These are phyloP conservation scores for Pagetopsis macropterus DNA, from an alignment of 2,797 vertebrate species.

Conservation along the genomic window DNA sequence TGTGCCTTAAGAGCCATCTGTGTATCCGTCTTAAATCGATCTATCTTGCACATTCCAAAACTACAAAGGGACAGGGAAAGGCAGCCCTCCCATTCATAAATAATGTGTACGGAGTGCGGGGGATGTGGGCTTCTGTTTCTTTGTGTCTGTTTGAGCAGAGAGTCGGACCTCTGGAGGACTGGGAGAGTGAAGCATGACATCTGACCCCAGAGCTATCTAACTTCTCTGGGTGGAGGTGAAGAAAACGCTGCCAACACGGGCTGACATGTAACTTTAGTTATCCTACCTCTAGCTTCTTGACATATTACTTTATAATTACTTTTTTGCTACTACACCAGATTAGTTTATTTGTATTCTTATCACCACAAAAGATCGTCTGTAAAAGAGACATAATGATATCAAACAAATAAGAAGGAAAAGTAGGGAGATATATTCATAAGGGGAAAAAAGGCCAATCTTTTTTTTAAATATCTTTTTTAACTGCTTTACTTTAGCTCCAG, in stretches of 20 bases:
- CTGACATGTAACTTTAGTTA: conserved; percentile 22
- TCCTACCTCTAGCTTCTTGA: not conserved
- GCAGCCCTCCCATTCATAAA: conserved; percentile 71
- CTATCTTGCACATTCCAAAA: conserved; percentile 67
- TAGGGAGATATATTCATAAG: not conserved
- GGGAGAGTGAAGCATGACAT: conserved; percentile 57
- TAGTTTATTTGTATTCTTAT: not conserved
- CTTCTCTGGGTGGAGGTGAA: conserved; percentile 28
- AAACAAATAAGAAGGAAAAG: not conserved
- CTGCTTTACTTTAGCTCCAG: not conserved
- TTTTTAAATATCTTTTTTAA: not conserved
- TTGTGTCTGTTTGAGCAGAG: conserved; percentile 54
- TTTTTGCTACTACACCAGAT: not conserved
- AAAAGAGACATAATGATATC: not conserved
- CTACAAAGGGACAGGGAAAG: conserved; percentile 52
- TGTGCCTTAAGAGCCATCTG: conserved; percentile 69
- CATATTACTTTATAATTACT: not conserved
- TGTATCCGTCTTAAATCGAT: conserved; percentile 64
- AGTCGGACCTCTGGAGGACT: conserved; percentile 42
- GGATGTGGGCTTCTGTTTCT: conserved; percentile 63
- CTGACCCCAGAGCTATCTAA: conserved; percentile 51
- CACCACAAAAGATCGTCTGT: not conserved
- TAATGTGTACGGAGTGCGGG: conserved; percentile 55
- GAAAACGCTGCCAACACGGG: conserved; percentile 22
- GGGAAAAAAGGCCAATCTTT: not conserved